These are phyloP conservation scores for Anisognathus igniventris DNA, from an alignment of 2,797 vertebrate species.

Conservation along the genomic window DNA sequence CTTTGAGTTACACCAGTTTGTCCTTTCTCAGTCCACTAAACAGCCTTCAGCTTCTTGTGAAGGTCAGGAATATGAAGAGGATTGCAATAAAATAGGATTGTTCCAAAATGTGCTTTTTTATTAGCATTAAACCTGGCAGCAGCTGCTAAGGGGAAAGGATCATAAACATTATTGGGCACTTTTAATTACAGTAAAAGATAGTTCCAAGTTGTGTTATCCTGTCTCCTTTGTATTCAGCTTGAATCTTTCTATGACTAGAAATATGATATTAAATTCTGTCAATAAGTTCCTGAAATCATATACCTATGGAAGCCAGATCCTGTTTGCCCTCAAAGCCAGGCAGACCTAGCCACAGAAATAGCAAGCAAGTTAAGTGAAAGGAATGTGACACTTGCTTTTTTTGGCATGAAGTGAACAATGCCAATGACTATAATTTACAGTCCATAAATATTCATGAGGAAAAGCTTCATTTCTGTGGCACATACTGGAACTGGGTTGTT, in stretches of 20 bases:
- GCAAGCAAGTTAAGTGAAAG: not conserved
- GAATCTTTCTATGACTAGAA: not conserved
- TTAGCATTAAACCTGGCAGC: conserved; percentile 58
- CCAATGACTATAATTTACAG: not conserved
- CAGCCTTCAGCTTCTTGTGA: conserved; percentile 25
- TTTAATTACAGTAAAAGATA: conserved; percentile 68
- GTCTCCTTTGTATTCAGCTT: not conserved
- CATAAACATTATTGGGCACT: conserved; percentile 59
- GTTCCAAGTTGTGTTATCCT: not conserved
- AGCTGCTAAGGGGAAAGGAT: conserved; percentile 52
- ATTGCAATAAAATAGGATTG: conserved; percentile 47
- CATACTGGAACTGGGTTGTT: not conserved
- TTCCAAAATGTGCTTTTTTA: conserved; percentile 61
- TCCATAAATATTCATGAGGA: not conserved
- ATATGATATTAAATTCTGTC: not conserved
- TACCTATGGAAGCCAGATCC: not conserved
- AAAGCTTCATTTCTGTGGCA: not conserved
- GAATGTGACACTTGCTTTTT: not conserved
- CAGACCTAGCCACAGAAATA: not conserved
- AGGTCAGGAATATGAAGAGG: conserved; percentile 36
- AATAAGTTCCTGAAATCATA: not conserved
- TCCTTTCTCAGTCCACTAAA: not conserved
- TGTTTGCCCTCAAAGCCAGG: not conserved
- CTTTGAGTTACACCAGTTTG: not conserved
- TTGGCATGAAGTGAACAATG: conserved; percentile 4